Base-by-base conservation (phyloP, 2,113 vertebrate species). In the Mastomys coucha region DNA sequence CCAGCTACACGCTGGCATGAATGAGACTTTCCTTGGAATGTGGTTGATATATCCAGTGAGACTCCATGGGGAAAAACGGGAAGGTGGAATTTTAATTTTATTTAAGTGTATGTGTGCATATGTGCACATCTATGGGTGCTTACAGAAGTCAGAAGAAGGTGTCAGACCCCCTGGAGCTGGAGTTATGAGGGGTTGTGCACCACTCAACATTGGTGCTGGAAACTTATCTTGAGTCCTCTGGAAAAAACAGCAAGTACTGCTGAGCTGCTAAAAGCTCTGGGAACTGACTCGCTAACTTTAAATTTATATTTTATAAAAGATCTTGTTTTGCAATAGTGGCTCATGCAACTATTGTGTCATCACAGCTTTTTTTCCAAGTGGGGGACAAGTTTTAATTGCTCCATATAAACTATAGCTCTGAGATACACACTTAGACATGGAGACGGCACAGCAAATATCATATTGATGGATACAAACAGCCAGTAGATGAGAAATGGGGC, bases 381-480 rank as follows among this genome's bases (percentile, higher is more conserved):
- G 33, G 45, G 31, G 31, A 96, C 86, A 56, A 88, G 82, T 97
- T 98, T 98, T 96, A 98, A 97, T 98, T 97, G 96, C 93, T 98
- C 95, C 97, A 98, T 94, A 91, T 96, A 98, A 98, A 98, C 97
- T 13, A 0, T 1, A 0, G 86, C 91, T 97, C 91, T 95, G 49
- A n/a, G 49, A 93, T 94, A 90, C 97, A 98, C 97, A 98, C 97
- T 98, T 97, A 98, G 53, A 1, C 92, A 98, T 93, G 88, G 96
- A 91, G 98, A 94, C 95, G 97, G 91, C 97, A 97, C 89, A 98
- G 93, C 96, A 98, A 98, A 98, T 98, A 98, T 97, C 97, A 98
- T 96, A 98, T 98, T 95, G 97, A 86, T 4, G 0, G 97, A 98
- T 98, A 98, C 87, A 96, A 98, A 98, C 97, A 98, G 98, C 93